Conservation (phyloP, 1,140 invertebrate genomes). For the Psix sp. region DNA sequence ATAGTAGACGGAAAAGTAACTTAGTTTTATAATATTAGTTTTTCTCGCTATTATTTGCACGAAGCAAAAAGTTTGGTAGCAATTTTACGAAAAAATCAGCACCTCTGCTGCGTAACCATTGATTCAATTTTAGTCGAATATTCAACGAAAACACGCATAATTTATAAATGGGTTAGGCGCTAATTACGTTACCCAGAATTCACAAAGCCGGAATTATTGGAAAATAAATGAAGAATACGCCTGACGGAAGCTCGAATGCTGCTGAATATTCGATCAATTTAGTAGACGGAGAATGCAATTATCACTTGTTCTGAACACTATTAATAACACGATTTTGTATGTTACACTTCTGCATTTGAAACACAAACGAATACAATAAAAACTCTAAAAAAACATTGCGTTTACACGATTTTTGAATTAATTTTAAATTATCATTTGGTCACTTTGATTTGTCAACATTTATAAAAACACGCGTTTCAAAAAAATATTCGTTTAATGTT, state of each 20-base stretch:
- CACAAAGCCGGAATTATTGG: conserved; percentile 39
- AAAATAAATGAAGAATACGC: conserved; percentile 43
- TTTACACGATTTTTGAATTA: no score
- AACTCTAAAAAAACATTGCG: no score
- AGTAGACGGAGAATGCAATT: conserved; percentile 30
- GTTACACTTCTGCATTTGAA: background rate
- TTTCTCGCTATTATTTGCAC: no score
- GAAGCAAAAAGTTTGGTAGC: background rate
- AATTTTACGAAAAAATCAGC: conserved; percentile 6
- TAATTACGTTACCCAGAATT: conserved; percentile 40
- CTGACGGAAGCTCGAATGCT: conserved; percentile 17
- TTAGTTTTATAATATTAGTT: no score
- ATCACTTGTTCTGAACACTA: conserved; percentile 26
- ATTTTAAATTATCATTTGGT: no score
- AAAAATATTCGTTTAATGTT: no score
- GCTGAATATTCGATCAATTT: conserved; percentile 41
- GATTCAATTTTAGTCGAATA: conserved; percentile 19
- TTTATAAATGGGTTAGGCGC: conserved; percentile 34
- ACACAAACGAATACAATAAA: no score
- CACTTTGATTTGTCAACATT: no score
- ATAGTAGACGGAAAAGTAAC: no score
- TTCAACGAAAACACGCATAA: conserved; percentile 29
- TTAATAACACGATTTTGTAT: conserved; percentile 12
- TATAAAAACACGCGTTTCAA: no score
- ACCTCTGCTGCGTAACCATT: background rate